Conservation (phyloP, 2,888 invertebrate species). For the Lasius platythorax region DNA sequence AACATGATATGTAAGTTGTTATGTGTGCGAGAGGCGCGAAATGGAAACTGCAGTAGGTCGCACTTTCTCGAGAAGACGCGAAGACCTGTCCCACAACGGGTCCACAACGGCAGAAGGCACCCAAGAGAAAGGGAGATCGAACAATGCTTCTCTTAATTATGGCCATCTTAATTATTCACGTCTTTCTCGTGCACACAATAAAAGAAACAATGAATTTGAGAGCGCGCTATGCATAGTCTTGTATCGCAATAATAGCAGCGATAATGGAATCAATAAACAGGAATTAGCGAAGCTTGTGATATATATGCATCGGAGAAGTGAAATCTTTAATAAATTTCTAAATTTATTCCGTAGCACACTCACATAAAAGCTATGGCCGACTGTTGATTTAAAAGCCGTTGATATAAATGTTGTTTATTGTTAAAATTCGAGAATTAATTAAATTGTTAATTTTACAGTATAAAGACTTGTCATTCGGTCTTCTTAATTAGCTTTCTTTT, state of each 20-base stretch:
- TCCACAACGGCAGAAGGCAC: conserved; percentile 32
- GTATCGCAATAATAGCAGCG: background rate
- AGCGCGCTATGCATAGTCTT: background rate
- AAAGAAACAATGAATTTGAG: conserved; percentile 49
- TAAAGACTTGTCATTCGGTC: background rate
- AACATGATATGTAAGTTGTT: conserved; percentile 56
- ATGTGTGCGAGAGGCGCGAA: conserved; percentile 59
- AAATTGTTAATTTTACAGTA: background rate
- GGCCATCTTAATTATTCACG: conserved; percentile 60
- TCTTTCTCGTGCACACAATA: conserved; percentile 44
- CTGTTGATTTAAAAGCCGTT: background rate
- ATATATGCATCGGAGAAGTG: background rate
- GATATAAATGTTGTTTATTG: background rate
- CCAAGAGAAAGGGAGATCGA: conserved; percentile 41
- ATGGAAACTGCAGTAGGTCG: conserved; percentile 65
- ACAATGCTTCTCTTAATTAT: conserved; percentile 70
- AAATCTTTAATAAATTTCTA: background rate
- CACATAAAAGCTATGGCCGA: background rate
- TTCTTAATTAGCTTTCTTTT: background rate
- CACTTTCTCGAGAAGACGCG: conserved; percentile 66
- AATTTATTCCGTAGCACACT: background rate
- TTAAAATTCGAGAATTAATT: conserved; percentile 3
- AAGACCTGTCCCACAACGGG: conserved; percentile 67
- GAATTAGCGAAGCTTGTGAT: background rate
- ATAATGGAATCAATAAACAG: conserved; percentile 51